phyloP scores from a whole-genome alignment of 2,797 vertebrate genomes.

The Discoglossus pictus region DNA sequence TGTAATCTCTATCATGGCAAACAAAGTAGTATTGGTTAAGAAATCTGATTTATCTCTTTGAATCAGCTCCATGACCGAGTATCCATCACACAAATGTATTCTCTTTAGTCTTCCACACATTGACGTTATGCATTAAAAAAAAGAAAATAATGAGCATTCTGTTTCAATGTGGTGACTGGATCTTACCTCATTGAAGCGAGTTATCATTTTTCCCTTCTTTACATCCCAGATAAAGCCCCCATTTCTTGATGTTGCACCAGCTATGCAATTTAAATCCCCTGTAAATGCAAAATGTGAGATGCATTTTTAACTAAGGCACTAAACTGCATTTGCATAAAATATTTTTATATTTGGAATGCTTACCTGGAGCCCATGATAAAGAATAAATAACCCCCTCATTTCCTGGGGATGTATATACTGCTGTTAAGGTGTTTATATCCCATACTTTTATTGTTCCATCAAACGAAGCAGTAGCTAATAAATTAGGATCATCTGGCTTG shows the following conservation, averaged over 20 bases:
- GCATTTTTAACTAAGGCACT: too few species aligned
- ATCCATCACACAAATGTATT: too few species aligned
- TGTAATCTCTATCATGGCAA: too few species aligned
- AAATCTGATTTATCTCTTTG: too few species aligned
- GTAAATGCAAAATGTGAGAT: constrained; percentile 29
- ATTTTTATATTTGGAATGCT: too few species aligned
- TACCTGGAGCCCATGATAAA: constrained; percentile 97
- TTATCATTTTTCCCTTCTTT: constrained; percentile 90
- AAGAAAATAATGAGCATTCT: constrained; percentile 34
- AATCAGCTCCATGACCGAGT: too few species aligned
- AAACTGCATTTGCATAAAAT: too few species aligned
- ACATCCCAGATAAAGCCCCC: constrained; percentile 97
- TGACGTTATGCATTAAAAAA: too few species aligned
- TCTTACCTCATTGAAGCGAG: constrained; percentile 89
- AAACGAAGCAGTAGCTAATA: constrained; percentile 95
- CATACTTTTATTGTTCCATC: constrained; percentile 98
- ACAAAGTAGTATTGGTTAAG: too few species aligned
- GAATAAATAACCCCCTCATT: constrained; percentile 98
- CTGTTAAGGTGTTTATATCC: constrained; percentile 94
- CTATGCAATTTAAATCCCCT: constrained; percentile 96
- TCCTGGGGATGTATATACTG: constrained; percentile 91
- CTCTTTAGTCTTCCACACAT: too few species aligned
- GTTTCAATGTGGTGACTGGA: background rate
- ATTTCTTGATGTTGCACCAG: constrained; percentile 90
- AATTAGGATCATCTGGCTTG: constrained; percentile 92